These are phyloP conservation scores for Trissolcus japonicus DNA, from an alignment of 2,888 invertebrate species.

Conservation along the genomic window DNA sequence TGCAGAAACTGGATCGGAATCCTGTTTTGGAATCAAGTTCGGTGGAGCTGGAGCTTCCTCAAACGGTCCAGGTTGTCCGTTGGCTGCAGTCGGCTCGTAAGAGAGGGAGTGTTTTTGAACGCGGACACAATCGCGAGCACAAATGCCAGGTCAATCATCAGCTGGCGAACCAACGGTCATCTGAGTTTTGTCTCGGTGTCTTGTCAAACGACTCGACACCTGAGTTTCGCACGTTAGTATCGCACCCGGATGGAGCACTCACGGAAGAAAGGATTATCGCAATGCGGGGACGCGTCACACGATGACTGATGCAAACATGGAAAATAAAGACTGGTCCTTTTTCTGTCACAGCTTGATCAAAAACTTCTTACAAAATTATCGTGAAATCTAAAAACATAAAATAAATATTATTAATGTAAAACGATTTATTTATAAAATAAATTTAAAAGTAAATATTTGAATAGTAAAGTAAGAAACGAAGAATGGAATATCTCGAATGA, in stretches of 20 bases:
- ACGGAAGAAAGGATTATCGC: conserved; percentile 49
- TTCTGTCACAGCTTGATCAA: not conserved
- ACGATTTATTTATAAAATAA: not conserved
- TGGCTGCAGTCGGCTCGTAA: conserved; percentile 44
- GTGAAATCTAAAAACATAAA: not conserved
- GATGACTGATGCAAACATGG: conserved; percentile 30
- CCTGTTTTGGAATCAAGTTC: conserved; percentile 75
- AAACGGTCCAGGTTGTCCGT: conserved; percentile 72
- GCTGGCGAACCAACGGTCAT: conserved; percentile 61
- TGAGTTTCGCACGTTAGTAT: conserved; percentile 52
- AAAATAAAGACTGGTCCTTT: conserved; percentile 12
- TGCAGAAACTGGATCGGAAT: conserved; percentile 69
- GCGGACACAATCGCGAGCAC: conserved; percentile 34
- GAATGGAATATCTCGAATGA: not conserved
- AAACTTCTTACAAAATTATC: not conserved
- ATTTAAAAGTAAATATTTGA: too few relatives aligned
- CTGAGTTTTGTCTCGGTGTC: conserved; percentile 62
- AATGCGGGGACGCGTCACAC: conserved; percentile 18
- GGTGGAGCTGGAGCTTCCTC: conserved; percentile 63
- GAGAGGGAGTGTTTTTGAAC: conserved; percentile 45
- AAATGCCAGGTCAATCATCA: conserved; percentile 52
- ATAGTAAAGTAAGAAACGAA: too few relatives aligned
- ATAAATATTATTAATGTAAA: not conserved
- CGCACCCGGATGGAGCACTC: conserved; percentile 34
- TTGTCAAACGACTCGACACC: conserved; percentile 61